phyloP scores from a whole-genome alignment of 2,113 vertebrate species.

The Paramormyrops kingsleyae region DNA sequence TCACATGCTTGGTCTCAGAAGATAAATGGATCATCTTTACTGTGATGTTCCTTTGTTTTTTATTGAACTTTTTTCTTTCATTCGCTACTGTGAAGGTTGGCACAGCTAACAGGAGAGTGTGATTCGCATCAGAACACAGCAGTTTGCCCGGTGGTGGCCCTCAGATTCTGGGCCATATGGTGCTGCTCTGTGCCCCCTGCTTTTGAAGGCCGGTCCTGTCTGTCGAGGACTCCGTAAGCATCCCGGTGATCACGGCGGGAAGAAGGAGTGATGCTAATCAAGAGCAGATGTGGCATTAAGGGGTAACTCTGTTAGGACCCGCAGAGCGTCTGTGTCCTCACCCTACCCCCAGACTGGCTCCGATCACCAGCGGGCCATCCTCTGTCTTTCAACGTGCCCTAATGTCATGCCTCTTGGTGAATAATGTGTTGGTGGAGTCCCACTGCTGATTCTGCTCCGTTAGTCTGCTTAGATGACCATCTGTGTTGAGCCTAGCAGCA shows the following conservation, averaged over 20 bases:
- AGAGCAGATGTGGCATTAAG: slow-evolving; percentile 38
- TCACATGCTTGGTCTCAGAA: not conserved
- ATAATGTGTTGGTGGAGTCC: slow-evolving; percentile 7
- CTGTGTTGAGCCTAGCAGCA: slow-evolving; percentile 13
- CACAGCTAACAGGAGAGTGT: not conserved
- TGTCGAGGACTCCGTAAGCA: slow-evolving; percentile 27
- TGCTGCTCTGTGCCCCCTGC: slow-evolving; percentile 22
- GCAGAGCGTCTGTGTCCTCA: slow-evolving; percentile 14
- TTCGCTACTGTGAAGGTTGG: not conserved
- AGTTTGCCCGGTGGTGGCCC: slow-evolving; percentile 32
- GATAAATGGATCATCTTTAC: not conserved
- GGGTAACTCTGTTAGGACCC: slow-evolving; percentile 18
- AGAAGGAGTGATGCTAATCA: slow-evolving; percentile 28
- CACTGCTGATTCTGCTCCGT: slow-evolving; percentile 13
- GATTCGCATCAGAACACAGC: not conserved
- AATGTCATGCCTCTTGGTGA: not conserved
- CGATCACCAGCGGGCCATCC: not conserved
- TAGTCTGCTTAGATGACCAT: slow-evolving; percentile 39
- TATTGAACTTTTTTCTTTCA: not conserved
- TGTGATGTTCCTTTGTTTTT: not conserved
- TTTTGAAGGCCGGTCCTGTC: slow-evolving; percentile 24
- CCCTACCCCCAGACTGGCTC: not conserved
- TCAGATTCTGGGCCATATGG: slow-evolving; percentile 28
- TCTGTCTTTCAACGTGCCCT: slow-evolving; percentile 23
- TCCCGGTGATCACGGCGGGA: slow-evolving; percentile 19